These are phyloP conservation scores for Trematomus loennbergii DNA, from an alignment of 2,113 vertebrate species.

Conservation along the genomic window DNA sequence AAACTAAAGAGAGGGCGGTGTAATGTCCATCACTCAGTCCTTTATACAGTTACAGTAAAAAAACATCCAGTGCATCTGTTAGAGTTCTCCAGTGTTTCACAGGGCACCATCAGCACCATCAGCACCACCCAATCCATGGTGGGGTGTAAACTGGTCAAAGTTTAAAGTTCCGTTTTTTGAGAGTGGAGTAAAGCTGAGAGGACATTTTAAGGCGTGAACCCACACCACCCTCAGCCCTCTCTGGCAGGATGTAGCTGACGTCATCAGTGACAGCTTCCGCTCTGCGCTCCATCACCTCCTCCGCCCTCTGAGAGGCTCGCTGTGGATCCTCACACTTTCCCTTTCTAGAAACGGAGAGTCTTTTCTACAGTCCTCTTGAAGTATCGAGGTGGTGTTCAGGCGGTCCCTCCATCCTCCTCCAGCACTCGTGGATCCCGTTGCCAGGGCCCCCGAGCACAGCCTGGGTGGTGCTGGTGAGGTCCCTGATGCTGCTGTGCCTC, in stretches of 20 bases:
- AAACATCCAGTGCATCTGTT: neutral
- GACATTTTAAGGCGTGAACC: conserved; percentile 58
- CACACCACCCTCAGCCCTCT: neutral
- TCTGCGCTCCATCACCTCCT: too few species aligned
- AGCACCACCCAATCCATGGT: neutral
- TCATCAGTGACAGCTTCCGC: too few species aligned
- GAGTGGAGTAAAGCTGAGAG: conserved; percentile 31
- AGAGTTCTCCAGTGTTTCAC: neutral
- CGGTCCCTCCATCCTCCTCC: conserved; percentile 86
- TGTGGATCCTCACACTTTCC: conserved; percentile 16
- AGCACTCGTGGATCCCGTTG: conserved; percentile 92
- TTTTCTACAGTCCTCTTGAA: neutral
- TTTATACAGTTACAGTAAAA: conserved; percentile 20
- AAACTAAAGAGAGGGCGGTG: neutral
- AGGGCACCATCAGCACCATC: neutral
- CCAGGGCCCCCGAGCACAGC: conserved; percentile 87
- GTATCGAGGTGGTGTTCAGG: conserved; percentile 11
- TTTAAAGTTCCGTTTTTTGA: conserved; percentile 15
- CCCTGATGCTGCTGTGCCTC: conserved; percentile 89
- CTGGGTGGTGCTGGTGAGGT: conserved; percentile 85
- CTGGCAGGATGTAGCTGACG: neutral
- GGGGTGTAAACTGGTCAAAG: conserved; percentile 18
- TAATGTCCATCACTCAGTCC: neutral
- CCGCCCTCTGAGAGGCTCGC: neutral
- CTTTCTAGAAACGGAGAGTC: neutral